Conservation (phyloP, 2,888 invertebrate species). For the Lacanobia wlatinum region DNA sequence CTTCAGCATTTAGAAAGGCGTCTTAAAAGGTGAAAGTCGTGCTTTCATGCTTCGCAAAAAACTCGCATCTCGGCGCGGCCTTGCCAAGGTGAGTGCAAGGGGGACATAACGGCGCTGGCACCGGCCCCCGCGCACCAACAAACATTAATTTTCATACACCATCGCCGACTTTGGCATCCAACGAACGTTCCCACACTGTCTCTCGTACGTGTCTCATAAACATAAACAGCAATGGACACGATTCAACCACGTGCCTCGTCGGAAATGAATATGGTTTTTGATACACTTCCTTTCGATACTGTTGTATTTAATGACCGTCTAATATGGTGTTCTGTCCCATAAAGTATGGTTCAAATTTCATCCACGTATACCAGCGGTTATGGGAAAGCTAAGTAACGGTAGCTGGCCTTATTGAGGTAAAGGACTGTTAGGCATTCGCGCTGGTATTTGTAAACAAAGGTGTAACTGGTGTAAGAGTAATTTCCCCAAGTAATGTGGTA, state of each 20-base stretch:
- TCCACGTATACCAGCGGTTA: constrained; percentile 80
- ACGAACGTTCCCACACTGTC: constrained; percentile 67
- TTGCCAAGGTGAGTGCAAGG: constrained; percentile 90
- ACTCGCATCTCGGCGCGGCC: constrained; percentile 88
- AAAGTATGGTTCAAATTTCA: constrained; percentile 78
- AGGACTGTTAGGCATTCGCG: constrained; percentile 57
- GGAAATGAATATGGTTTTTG: constrained; percentile 81
- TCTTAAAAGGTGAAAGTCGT: constrained; percentile 89
- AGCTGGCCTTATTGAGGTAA: constrained; percentile 68
- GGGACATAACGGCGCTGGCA: constrained; percentile 88
- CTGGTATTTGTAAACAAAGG: constrained; percentile 83
- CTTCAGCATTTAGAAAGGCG: constrained; percentile 88
- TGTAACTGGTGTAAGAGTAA: constrained; percentile 49
- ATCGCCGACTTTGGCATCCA: constrained; percentile 73
- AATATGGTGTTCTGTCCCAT: constrained; percentile 75
- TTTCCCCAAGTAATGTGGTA: constrained; percentile 52
- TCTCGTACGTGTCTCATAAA: constrained; percentile 49
- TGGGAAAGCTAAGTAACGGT: constrained; percentile 84
- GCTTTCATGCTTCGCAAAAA: constrained; percentile 88
- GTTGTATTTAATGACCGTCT: constrained; percentile 77
- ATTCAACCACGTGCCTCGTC: constrained; percentile 62
- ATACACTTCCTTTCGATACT: constrained; percentile 84
- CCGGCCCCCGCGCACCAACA: constrained; percentile 73
- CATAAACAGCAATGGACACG: constrained; percentile 63
- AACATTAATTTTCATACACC: constrained; percentile 70